Evolutionary conservation across 2,888 invertebrate species (phyloP).

Genomic region (Orthonevra nobilis): DNA sequence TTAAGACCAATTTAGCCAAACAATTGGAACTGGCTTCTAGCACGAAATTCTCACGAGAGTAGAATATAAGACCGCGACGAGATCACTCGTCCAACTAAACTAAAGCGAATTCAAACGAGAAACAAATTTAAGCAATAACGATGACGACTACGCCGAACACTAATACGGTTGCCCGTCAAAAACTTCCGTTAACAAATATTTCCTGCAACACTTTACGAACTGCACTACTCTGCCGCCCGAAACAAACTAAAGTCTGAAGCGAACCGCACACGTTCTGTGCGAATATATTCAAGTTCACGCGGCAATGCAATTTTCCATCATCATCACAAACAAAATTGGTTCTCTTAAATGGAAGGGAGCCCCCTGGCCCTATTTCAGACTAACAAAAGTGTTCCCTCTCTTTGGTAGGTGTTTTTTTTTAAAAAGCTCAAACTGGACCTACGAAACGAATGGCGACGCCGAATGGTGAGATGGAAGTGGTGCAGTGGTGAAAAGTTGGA

Average conservation of each 20-base stretch:
- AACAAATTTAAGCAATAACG: constrained; percentile 14
- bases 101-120: constrained; percentile 9
- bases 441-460: no score
- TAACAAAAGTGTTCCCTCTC: no score
- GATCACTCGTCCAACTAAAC: constrained; percentile 39
- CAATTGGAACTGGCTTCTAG: constrained; percentile 24
- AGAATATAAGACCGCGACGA: constrained; percentile 53
- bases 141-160: constrained; percentile 31
- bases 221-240: constrained; percentile 56
- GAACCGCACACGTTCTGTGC: constrained; percentile 53
- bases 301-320: no score
- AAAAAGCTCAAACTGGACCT: no score
- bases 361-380: no score
- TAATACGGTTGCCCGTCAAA: no score
- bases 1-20: constrained; percentile 17
- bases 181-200: no score
- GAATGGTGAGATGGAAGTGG: no score
- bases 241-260: constrained; percentile 53
- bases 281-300: constrained; percentile 64
- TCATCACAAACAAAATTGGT: no score
- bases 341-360: no score
- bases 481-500: no score
- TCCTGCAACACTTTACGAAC: constrained; percentile 18
- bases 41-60: constrained; percentile 3
- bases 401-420: no score